Conservation (phyloP, 2,113 vertebrate genomes). For the Columbina picui region DNA sequence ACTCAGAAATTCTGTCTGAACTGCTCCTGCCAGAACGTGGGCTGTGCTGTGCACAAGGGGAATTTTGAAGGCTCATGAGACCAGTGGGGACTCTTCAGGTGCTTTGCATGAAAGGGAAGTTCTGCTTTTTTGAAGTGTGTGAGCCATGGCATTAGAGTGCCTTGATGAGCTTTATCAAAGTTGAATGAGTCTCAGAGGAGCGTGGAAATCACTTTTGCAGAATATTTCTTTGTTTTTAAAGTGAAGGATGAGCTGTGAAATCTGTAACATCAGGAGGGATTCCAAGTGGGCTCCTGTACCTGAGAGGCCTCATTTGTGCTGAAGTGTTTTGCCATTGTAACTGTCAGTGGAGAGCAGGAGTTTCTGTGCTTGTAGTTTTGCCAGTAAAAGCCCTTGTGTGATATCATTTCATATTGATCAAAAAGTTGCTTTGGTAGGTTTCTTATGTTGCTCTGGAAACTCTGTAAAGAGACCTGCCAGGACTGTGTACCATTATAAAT, state of each 20-base stretch:
- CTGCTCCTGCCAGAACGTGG: neutral
- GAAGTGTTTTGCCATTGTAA: neutral
- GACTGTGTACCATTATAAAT: neutral
- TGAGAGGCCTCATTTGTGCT: neutral
- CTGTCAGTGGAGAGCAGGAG: neutral
- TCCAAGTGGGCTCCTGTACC: neutral
- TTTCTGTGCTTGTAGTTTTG: neutral
- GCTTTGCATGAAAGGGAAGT: constrained; percentile 13
- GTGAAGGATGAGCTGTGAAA: neutral
- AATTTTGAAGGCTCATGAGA: neutral
- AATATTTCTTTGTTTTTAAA: neutral
- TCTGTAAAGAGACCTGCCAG: neutral
- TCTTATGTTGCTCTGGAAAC: neutral
- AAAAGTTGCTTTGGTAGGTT: neutral
- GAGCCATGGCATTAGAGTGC: neutral
- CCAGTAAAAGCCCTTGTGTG: neutral
- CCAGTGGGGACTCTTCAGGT: neutral
- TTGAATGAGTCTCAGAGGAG: neutral
- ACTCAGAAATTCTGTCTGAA: neutral
- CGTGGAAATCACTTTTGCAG: constrained; percentile 10
- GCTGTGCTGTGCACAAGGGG: neutral
- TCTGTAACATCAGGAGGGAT: neutral
- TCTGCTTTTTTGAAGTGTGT: constrained; percentile 22
- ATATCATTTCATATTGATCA: neutral
- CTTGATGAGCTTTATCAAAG: neutral